These are phyloP conservation scores for Fregetta grallaria DNA, from an alignment of 2,113 vertebrate species.

Conservation along the genomic window DNA sequence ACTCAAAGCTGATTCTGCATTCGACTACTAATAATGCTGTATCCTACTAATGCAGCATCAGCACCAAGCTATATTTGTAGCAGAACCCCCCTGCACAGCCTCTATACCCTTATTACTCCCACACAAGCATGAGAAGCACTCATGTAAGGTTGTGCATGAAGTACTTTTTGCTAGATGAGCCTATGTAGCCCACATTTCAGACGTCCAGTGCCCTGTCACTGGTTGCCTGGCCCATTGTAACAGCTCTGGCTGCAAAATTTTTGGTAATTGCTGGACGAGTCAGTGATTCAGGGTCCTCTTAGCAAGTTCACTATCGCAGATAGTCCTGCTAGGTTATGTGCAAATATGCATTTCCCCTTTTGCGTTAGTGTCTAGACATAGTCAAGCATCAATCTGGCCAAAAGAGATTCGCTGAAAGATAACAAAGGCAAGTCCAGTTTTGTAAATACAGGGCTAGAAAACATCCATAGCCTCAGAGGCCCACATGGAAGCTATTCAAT, in stretches of 20 bases:
- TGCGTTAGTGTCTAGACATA: background rate
- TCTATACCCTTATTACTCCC: background rate
- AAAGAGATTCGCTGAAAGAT: background rate
- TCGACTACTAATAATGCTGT: background rate
- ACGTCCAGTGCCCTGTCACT: background rate
- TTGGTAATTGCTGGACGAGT: background rate
- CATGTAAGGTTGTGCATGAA: background rate
- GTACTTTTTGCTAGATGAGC: background rate
- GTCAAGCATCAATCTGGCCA: background rate
- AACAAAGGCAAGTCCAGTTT: background rate
- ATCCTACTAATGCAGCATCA: background rate
- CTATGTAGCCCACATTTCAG: background rate
- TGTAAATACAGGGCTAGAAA: background rate
- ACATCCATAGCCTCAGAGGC: background rate
- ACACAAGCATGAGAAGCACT: background rate
- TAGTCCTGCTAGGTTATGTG: background rate
- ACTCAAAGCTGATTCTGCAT: background rate
- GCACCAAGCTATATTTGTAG: background rate
- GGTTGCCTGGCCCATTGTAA: background rate
- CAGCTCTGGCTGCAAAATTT: background rate
- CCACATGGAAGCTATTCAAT: background rate
- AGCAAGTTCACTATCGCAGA: background rate
- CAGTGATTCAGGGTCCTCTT: background rate
- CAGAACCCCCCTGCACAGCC: background rate
- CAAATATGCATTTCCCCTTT: background rate